Evolutionary conservation across 2,113 vertebrate genomes (phyloP).

Genomic region (Hypocryptadius cinnamomeus): DNA sequence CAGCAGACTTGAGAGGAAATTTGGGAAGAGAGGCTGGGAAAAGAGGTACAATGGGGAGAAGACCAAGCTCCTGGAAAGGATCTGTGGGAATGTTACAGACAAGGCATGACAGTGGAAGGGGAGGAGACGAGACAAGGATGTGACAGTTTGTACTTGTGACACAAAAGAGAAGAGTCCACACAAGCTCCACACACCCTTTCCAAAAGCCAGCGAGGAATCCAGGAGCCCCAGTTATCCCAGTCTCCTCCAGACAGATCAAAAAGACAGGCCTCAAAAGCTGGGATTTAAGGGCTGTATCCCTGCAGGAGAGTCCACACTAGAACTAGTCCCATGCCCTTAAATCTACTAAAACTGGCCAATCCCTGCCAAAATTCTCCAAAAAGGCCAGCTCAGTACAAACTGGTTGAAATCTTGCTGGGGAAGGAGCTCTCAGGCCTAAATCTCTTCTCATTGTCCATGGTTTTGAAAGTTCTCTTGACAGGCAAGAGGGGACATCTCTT

Average conservation of each 20-base stretch:
- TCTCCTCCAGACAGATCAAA: accelerated
- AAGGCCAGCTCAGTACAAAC: accelerated
- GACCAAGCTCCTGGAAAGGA: neutral
- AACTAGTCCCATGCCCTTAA: accelerated
- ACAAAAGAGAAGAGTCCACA: neutral
- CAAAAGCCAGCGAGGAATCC: neutral
- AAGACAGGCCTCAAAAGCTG: neutral
- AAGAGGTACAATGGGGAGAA: neutral
- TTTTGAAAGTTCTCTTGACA: neutral
- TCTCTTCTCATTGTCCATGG: accelerated
- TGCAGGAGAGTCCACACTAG: neutral
- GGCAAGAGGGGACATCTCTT: neutral
- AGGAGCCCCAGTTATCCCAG: neutral
- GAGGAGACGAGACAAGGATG: neutral
- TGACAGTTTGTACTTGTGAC: neutral
- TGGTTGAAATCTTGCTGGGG: neutral
- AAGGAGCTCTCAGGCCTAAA: neutral
- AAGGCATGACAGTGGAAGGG: neutral
- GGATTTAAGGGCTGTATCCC: neutral
- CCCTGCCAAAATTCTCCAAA: neutral
- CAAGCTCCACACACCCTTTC: neutral
- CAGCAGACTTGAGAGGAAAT: neutral
- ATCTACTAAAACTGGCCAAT: neutral
- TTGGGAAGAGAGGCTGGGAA: neutral
- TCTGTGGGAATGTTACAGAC: neutral